Evolutionary conservation across 1,140 invertebrate genomes (phyloP).

Genomic region (Psilanteris sp.): DNA sequence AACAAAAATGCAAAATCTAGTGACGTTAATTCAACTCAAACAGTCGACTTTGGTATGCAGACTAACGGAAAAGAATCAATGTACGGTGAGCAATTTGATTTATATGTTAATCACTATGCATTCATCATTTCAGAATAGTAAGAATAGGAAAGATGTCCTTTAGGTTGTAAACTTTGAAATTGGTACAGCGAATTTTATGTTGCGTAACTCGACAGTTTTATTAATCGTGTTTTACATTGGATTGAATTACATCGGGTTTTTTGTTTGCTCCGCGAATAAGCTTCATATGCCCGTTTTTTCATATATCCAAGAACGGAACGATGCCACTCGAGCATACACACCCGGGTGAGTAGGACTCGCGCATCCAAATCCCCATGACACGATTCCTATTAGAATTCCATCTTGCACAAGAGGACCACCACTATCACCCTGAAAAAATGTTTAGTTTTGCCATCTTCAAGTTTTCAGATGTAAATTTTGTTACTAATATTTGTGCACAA

Average conservation of each 20-base stretch:
- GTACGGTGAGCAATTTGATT: constrained; percentile 22
- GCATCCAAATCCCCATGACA: constrained; percentile 81
- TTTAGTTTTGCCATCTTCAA: no score
- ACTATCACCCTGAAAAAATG: constrained; percentile 79
- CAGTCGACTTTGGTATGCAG: neutral
- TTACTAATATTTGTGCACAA: no score
- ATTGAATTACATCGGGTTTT: constrained; percentile 14
- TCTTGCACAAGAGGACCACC: constrained; percentile 82
- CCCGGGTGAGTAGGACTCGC: constrained; percentile 84
- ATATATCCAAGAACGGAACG: constrained; percentile 82
- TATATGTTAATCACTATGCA: constrained; percentile 32
- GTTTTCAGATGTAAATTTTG: constrained; percentile 21
- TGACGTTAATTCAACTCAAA: constrained; percentile 27
- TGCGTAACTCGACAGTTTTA: constrained; percentile 8
- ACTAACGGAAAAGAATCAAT: constrained; percentile 31
- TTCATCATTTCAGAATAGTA: constrained; percentile 26
- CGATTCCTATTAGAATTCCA: constrained; percentile 81
- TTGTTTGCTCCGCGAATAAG: neutral
- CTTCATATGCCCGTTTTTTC: constrained; percentile 68
- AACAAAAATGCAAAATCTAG: constrained; percentile 26
- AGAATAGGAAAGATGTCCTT: constrained; percentile 9
- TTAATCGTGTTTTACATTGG: constrained; percentile 20
- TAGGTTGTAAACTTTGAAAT: constrained; percentile 12
- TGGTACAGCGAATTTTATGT: constrained; percentile 4
- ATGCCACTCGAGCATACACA: constrained; percentile 85